Base-by-base conservation (phyloP, 2,888 invertebrate species). In the Brenthis daphne region DNA sequence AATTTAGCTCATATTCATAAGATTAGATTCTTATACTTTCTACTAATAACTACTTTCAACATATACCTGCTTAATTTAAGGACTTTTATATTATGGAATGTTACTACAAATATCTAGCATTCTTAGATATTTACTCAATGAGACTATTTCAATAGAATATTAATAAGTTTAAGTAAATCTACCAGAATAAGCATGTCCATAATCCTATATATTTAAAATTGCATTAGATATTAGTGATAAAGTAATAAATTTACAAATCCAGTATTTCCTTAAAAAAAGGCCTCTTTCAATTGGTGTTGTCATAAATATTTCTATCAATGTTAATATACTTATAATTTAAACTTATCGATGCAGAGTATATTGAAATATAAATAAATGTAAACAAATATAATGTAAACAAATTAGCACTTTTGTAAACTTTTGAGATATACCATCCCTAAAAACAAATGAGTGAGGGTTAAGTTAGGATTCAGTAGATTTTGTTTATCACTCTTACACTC, bases 1-100 rank as follows among this genome's bases (percentile, higher is more conserved):
- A 76, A 79, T 83, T 85, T 82, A 92, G 92, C 92, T 92, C 92
- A 84, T 87, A 86, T 88, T 92, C 92, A 92, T 92, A 92, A 92
- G 92, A 92, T 88, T 89, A 91, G 86, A 83, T 83, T 85, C 85
- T 80, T 87, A 84, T 63, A 76, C 43, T 66, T 74, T 43, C 37
- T 79, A 75, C 79, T 84, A 78, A 78, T 74, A 75, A 74, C 75
- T 80, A 77, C 72, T 74, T 79, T 74, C 71, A 66, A 71, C 69
- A 63, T 65, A 50, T 61, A 60, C 50, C 48, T 68, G 65, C 57
- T 57, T 60, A 68, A 24, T 48, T 57, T 65, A 54, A 54, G n/a
- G 50, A 60, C 54, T 47, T 70, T 57, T 58, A 69, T 64, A 33
- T 47, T 54, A 51, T 61, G 29, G 57, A 58, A 68, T 66, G 53